phyloP scores from a whole-genome alignment of 2,888 invertebrate species.

The Pecten maximus region DNA sequence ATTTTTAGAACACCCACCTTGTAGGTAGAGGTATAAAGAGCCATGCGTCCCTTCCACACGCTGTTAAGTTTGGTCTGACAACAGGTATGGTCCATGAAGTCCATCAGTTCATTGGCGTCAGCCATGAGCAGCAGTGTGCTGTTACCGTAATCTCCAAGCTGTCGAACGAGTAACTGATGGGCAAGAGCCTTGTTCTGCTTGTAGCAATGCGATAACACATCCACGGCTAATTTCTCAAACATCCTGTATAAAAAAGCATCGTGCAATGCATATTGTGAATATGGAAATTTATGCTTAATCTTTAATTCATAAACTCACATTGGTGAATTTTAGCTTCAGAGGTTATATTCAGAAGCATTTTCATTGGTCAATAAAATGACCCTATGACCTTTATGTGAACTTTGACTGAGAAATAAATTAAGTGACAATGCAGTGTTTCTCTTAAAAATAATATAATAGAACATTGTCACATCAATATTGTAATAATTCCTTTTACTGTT shows the following conservation, averaged over 20 bases:
- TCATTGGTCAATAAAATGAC: no score
- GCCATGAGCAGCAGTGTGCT: slow-evolving; percentile 79
- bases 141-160: slow-evolving; percentile 73
- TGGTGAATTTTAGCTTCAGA: no score
- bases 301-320: no score
- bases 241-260: slow-evolving; percentile 62
- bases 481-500: no score
- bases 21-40: slow-evolving; percentile 78
- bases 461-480: no score
- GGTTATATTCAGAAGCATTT: no score
- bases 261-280: background rate
- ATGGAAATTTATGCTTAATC: no score
- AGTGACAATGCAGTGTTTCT: no score
- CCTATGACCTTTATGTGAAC: no score
- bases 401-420: no score
- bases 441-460: no score
- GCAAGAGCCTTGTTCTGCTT: slow-evolving; percentile 74
- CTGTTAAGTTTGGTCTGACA: slow-evolving; percentile 82
- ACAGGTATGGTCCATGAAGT: slow-evolving; percentile 80
- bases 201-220: slow-evolving; percentile 80
- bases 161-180: slow-evolving; percentile 76
- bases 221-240: slow-evolving; percentile 78
- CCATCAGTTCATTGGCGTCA: slow-evolving; percentile 78
- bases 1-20: slow-evolving; percentile 71
- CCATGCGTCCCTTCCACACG: slow-evolving; percentile 82